phyloP scores from a whole-genome alignment of 2,888 invertebrate genomes.

The Amphimallon solstitiale region DNA sequence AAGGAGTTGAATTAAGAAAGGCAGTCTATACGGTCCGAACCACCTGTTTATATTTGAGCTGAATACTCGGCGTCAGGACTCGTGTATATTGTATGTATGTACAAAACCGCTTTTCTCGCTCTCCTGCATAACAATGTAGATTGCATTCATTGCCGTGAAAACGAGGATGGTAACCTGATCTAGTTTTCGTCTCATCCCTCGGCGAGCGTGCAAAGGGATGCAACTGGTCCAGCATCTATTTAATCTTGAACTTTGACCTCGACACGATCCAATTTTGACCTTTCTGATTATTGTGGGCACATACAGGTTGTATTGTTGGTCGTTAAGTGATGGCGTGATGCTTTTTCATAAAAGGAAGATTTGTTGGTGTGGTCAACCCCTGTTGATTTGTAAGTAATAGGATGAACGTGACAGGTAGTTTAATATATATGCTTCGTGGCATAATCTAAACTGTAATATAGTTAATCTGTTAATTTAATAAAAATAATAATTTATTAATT shows the following conservation, averaged over 20 bases:
- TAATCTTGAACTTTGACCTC: slow-evolving; percentile 32
- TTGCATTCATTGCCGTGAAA: slow-evolving; percentile 24
- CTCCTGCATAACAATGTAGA: slow-evolving; percentile 7
- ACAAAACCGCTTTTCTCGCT: slow-evolving; percentile 20
- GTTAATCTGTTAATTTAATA: no score
- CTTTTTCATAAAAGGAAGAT: background rate
- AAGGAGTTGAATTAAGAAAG: no score
- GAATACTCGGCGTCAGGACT: background rate
- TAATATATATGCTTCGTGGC: no score
- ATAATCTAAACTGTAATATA: no score
- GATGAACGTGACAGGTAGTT: no score
- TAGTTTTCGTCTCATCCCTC: slow-evolving; percentile 30
- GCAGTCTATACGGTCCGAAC: background rate
- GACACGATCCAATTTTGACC: slow-evolving; percentile 34
- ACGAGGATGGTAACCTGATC: slow-evolving; percentile 27
- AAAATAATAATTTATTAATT: no score
- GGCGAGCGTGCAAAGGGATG: slow-evolving; percentile 2
- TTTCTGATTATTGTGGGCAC: slow-evolving; percentile 1
- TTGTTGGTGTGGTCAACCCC: no score
- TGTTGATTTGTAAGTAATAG: no score
- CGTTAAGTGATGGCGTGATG: background rate
- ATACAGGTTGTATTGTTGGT: background rate
- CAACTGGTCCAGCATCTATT: slow-evolving; percentile 31
- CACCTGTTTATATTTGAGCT: slow-evolving; percentile 35
- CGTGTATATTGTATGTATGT: no score